Base-by-base conservation (phyloP, 1,140 invertebrate species). In the Aphidius ervi region DNA sequence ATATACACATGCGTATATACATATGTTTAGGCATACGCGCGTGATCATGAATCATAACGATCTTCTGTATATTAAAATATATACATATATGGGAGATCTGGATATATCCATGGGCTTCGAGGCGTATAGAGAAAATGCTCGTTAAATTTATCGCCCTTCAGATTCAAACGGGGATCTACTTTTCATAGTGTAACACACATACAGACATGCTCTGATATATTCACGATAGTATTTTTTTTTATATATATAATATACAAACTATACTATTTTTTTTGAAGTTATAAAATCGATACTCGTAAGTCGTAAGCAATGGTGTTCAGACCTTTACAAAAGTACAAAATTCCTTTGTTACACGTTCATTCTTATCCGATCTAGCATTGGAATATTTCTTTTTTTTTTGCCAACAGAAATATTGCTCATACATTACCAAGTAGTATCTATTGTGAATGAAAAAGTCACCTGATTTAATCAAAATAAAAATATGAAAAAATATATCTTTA, bases 21-120 rank as follows among this genome's bases (percentile, higher is more conserved):
- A 49, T 56, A 60, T 60, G 46, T 31, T 31, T 31, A 31, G 23
- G 58, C 52, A 53, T 50, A 56, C 56, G 63, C 63, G 62, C 63
- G 67, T 64, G 65, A 70, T 70, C 71, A 68, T 73, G 71, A 73
- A 73, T 73, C 71, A 71, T 73, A 73, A 6, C 9, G 4, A n/a
- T 10, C 9, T 48, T n/a, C 16, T 48, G 46, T 6, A 9, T n/a
- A 6, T 9, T n/a, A n/a, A 48, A 48, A 31, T 31, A 31, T 31
- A 31, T 31, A 31, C 23, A 31, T 31, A 31, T 31, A 31, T 31
- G 23, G 23, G 4, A 31, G 23, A 31, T 31, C 23, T 31, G 23
- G 23, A 31, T 31, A 1, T 4, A 31, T 31, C 23, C 23, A 31
- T 31, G 23, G 1, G 23, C 23, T 31, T 52, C 64, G 45, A 62